These are phyloP conservation scores for Nixonia krombeini DNA, from an alignment of 1,140 invertebrate species.

Conservation along the genomic window DNA sequence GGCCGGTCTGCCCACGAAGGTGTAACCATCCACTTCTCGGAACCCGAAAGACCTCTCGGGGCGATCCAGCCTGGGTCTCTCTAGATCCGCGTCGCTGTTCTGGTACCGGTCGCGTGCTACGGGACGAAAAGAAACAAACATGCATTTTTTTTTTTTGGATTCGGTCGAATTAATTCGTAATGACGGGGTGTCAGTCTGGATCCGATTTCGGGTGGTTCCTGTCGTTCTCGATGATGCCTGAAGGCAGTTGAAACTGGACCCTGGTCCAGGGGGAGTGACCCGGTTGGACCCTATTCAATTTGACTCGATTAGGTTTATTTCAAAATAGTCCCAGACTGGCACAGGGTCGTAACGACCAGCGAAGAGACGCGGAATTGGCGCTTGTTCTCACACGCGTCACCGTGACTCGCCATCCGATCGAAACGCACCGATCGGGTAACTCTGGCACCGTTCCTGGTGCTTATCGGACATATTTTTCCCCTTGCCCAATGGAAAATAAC, in stretches of 20 bases:
- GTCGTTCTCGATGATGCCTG: background rate
- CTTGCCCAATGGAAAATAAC: conserved; percentile 21
- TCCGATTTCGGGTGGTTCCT: background rate
- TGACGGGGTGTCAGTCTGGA: conserved; percentile 8
- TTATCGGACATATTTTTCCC: conserved; percentile 1
- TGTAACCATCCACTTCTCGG: conserved; percentile 52
- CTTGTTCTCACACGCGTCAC: background rate
- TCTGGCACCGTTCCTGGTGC: background rate
- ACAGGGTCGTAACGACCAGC: no score
- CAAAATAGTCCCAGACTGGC: no score
- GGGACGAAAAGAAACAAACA: background rate
- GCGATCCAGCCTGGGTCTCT: no score
- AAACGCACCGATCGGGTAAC: background rate
- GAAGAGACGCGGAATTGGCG: no score
- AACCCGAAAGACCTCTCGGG: conserved; percentile 47
- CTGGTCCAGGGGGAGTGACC: no score
- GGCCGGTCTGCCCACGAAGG: conserved; percentile 50
- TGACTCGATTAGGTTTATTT: no score
- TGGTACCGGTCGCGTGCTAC: conserved; percentile 36
- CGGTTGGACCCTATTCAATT: no score
- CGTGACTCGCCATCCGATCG: background rate
- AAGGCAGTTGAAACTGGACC: background rate
- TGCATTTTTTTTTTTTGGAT: no score
- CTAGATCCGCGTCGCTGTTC: no score
- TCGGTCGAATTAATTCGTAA: conserved; percentile 29